These are phyloP conservation scores for Drosophila eugracilis DNA, from an alignment of 1,140 invertebrate genomes.

Conservation along the genomic window DNA sequence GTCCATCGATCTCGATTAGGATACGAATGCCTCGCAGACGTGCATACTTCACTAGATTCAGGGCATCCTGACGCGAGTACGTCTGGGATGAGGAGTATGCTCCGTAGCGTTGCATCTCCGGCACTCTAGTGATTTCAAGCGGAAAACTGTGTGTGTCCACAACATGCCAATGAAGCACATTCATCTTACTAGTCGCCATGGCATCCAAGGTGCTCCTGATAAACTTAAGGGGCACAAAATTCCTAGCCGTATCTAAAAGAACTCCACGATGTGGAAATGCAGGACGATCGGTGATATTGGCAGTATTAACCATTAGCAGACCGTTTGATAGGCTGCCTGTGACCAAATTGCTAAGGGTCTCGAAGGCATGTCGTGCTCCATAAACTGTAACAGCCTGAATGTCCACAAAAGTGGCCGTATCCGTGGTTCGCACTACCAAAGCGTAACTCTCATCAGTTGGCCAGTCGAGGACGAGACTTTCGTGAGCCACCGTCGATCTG, in stretches of 20 bases:
- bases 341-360: slow-evolving; percentile 90
- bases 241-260: slow-evolving; percentile 91
- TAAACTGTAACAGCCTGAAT: slow-evolving; percentile 89
- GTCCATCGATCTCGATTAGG: slow-evolving; percentile 93
- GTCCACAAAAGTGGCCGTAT: slow-evolving; percentile 86
- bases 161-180: slow-evolving; percentile 94
- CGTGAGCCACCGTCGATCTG: slow-evolving; percentile 85
- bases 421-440: slow-evolving; percentile 87
- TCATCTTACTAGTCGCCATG: slow-evolving; percentile 93
- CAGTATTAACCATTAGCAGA: slow-evolving; percentile 84
- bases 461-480: slow-evolving; percentile 86
- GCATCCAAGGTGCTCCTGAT: slow-evolving; percentile 91
- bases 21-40: slow-evolving; percentile 90
- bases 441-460: slow-evolving; percentile 88
- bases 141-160: slow-evolving; percentile 95
- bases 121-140: slow-evolving; percentile 89
- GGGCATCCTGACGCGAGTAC: slow-evolving; percentile 90
- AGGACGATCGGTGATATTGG: slow-evolving; percentile 89
- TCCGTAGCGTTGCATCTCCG: slow-evolving; percentile 90
- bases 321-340: slow-evolving; percentile 82
- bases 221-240: slow-evolving; percentile 88
- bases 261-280: slow-evolving; percentile 90
- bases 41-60: slow-evolving; percentile 90
- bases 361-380: slow-evolving; percentile 91
- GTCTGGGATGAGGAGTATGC: slow-evolving; percentile 89